Percentiles rank a stretch among this genome's conserved stretches.
Evolutionary conservation across 2,797 vertebrate genomes (phyloP).

Genomic region (Adrianichthys oophorus): DNA sequence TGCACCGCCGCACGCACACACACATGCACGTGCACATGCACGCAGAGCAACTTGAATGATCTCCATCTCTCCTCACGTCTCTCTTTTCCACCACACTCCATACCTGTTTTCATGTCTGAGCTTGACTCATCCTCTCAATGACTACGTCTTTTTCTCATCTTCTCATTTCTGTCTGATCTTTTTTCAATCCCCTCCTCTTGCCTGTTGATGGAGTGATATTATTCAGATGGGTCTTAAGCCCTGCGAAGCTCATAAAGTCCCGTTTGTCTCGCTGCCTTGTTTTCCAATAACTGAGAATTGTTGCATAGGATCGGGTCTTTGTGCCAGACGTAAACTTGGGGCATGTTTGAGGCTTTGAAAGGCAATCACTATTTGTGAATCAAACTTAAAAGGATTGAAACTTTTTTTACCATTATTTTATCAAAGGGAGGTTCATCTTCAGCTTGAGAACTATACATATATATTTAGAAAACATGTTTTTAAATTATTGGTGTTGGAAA

Average conservation of each 20-base stretch:
- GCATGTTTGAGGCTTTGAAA: slow-evolving; percentile 28
- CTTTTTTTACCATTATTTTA: too few species aligned
- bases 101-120: slow-evolving; percentile 74
- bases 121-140: slow-evolving; percentile 71
- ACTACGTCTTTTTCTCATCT: slow-evolving; percentile 68
- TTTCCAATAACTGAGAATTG: slow-evolving; percentile 51
- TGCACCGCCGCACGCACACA: slow-evolving; percentile 11
- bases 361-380: too few species aligned
- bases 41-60: slow-evolving; percentile 58
- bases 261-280: slow-evolving; percentile 59
- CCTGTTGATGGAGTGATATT: slow-evolving; percentile 68
- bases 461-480: too few species aligned
- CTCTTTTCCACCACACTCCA: slow-evolving; percentile 53
- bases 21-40: slow-evolving; percentile 14
- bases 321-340: slow-evolving; percentile 37
- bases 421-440: too few species aligned
- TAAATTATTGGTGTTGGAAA: too few species aligned
- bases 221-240: slow-evolving; percentile 67
- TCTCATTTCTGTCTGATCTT: slow-evolving; percentile 67
- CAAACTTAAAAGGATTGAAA: too few species aligned
- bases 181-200: slow-evolving; percentile 60
- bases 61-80: slow-evolving; percentile 62
- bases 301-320: slow-evolving; percentile 41
- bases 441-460: too few species aligned
- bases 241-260: slow-evolving; percentile 61